Conservation (phyloP, 2,797 vertebrate species). For the Channa striata region DNA sequence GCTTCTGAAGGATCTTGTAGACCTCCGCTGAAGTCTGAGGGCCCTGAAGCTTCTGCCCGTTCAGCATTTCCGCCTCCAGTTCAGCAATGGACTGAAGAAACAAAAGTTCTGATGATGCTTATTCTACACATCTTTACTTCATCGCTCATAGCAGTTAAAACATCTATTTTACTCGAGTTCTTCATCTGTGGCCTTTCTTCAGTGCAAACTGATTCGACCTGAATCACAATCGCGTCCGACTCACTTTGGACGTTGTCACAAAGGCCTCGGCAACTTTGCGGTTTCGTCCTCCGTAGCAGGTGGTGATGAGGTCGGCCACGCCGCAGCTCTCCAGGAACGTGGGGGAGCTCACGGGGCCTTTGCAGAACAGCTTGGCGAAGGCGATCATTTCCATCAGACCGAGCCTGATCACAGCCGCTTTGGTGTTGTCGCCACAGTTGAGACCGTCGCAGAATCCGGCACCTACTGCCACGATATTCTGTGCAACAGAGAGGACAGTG, state of each 20-base stretch:
- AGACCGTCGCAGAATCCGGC: constrained; percentile 92
- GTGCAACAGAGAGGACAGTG: no score
- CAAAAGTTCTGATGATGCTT: not conserved
- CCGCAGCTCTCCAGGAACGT: constrained; percentile 94
- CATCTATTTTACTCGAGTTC: no score
- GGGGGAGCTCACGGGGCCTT: constrained; percentile 72
- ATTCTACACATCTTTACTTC: not conserved
- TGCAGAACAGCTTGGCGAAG: constrained; percentile 89
- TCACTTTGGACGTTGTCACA: constrained; percentile 84
- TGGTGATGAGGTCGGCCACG: constrained; percentile 91
- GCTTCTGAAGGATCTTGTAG: constrained; percentile 89
- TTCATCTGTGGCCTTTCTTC: no score
- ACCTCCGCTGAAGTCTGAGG: constrained; percentile 90
- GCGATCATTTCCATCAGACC: constrained; percentile 94
- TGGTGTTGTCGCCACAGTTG: constrained; percentile 89
- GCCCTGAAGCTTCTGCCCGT: constrained; percentile 93
- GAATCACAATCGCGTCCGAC: not conserved
- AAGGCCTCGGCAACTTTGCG: constrained; percentile 91
- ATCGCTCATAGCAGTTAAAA: no score
- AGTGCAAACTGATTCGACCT: no score
- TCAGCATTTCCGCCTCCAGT: constrained; percentile 91
- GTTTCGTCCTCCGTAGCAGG: constrained; percentile 91
- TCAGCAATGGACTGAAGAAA: constrained; percentile 84
- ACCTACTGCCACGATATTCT: constrained; percentile 92
- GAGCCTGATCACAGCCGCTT: constrained; percentile 91